Base-by-base conservation (phyloP, 2,797 vertebrate genomes). In the Protonibea diacanthus region DNA sequence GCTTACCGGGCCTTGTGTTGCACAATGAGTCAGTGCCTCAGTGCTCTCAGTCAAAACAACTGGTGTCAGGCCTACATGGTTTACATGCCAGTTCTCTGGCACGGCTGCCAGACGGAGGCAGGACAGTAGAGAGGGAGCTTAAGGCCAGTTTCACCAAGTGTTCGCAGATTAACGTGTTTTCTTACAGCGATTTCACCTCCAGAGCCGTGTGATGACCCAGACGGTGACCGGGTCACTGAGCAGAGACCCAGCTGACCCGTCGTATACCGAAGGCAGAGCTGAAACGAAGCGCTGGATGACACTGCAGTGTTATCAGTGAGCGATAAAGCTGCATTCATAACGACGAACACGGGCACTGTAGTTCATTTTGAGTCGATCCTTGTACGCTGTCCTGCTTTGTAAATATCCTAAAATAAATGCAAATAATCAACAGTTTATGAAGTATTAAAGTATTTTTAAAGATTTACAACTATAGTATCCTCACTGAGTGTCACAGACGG, bases 31-130 rank as follows among this genome's bases (percentile, higher is more conserved):
- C 89, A 84, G 89, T 86, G 92, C 90, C 87, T 89, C 92, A 93
- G 63, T 91, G 90, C 91, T 89, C 88, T 85, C 92, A 93, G 94
- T 94, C 93, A 94, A 94, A 95, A 95, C 92, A 94, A 91, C 80
- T 86, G 85, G 81, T 88, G 89, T 89, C 81, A 82, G 82, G 78
- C 66, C 81, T 74, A 78, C 84, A 86, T 83, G 92, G 88, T 93
- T 92, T 87, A 88, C 86, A 89, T 85, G 87, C 78, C 86, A 81
- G 68, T 61, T 80, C 80, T 77, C 51, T 66, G 92, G 75, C 83
- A 76, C 48, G 27, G 69, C 77, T 88, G 83, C 86, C 86, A 88
- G 74, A 38, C 67, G 52, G 72, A 70, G 47, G 57, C 71, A 72
- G 76, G 78, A 78, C 81, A 72, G 77, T 63, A 5, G 45, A 58